Evolutionary conservation across 2,113 vertebrate genomes (phyloP).

Genomic region (Oophaga pumilio): DNA sequence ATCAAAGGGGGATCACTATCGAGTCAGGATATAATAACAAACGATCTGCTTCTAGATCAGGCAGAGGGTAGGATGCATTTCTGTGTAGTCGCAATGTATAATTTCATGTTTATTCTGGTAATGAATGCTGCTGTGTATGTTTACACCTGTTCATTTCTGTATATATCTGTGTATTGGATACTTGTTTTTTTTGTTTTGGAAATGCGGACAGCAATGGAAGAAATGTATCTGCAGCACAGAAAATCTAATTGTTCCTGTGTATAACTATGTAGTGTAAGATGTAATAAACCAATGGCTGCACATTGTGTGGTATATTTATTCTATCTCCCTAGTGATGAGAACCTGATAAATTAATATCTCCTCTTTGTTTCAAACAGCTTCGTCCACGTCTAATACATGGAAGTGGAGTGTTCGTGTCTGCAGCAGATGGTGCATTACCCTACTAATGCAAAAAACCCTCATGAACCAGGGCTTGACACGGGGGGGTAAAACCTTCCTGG

Average conservation of each 20-base stretch:
- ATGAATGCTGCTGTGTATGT: too few relatives aligned
- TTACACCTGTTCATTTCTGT: too few relatives aligned
- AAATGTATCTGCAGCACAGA: not conserved
- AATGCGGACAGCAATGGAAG: not conserved
- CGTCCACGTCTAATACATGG: constrained; percentile 64
- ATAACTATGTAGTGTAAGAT: not conserved
- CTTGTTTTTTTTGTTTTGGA: not conserved
- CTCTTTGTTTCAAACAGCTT: constrained; percentile 68
- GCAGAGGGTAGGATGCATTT: not conserved
- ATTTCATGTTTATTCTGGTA: not conserved
- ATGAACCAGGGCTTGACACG: too few relatives aligned
- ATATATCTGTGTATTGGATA: not conserved
- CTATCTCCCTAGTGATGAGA: not conserved
- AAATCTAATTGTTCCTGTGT: not conserved
- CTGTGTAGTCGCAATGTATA: not conserved
- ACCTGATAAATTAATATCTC: constrained; percentile 62
- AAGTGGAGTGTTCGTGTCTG: constrained; percentile 45
- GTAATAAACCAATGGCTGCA: constrained; percentile 30
- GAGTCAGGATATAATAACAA: not conserved
- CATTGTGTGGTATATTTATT: constrained; percentile 1
- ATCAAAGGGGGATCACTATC: not conserved
- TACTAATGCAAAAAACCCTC: not conserved
- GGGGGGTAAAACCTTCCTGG: not conserved
- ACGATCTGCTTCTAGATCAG: not conserved
- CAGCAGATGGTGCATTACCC: not conserved